Conservation (phyloP, 2,888 invertebrate genomes). For the Philaethria dido region DNA sequence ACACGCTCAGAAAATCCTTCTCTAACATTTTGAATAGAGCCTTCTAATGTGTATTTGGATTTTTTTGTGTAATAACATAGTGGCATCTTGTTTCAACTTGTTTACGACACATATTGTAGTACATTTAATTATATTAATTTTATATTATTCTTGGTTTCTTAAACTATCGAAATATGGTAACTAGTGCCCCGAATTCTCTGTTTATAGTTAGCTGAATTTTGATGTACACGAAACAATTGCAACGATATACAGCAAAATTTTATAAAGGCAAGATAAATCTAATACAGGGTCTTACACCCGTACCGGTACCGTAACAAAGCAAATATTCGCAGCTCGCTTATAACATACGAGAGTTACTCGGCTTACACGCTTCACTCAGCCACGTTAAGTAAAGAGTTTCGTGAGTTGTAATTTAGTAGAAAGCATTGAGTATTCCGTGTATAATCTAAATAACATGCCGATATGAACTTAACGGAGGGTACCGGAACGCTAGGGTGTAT, state of each 20-base stretch:
- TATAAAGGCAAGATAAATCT: conserved; percentile 16
- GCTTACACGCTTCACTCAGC: conserved; percentile 57
- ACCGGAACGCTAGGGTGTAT: conserved; percentile 74
- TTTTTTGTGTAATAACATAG: conserved; percentile 72
- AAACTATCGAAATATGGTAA: too few species aligned
- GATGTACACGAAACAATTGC: too few species aligned
- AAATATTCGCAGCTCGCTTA: conserved; percentile 48
- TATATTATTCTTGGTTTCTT: too few species aligned
- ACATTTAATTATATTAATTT: neutral
- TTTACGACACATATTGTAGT: neutral
- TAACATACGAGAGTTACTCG: conserved; percentile 51
- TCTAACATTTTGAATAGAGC: conserved; percentile 75
- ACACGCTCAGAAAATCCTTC: conserved; percentile 78
- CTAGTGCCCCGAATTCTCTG: too few species aligned
- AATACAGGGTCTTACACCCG: conserved; percentile 22
- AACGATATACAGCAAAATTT: neutral
- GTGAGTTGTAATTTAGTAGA: conserved; percentile 83
- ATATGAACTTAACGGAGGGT: conserved; percentile 84
- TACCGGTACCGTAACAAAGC: conserved; percentile 40
- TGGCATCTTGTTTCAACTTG: neutral
- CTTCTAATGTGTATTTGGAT: conserved; percentile 75
- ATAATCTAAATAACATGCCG: conserved; percentile 84
- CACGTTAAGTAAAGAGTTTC: conserved; percentile 78
- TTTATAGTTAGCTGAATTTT: too few species aligned
- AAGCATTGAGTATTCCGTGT: conserved; percentile 84